phyloP scores from a whole-genome alignment of 1,140 invertebrate species.

The Brachionus calyciflorus region DNA sequence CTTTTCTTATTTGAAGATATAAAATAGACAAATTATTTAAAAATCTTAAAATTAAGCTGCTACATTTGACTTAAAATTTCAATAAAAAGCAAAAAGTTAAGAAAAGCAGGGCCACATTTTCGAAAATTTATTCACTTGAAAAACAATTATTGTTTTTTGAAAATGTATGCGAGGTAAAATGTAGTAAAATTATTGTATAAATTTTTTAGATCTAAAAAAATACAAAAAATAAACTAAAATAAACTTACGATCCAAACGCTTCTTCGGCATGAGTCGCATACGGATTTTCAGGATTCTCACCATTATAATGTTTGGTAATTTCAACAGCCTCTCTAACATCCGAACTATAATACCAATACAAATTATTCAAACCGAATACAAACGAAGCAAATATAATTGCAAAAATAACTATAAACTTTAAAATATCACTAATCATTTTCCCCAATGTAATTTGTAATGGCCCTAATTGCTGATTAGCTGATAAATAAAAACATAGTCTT shows the following conservation, averaged over 20 bases:
- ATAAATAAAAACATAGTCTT: constrained; percentile 60
- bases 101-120: no score
- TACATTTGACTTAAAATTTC: no score
- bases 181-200: no score
- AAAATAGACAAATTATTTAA: no score
- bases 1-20: no score
- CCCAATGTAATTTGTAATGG: constrained; percentile 61
- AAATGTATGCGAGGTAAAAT: no score
- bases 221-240: no score
- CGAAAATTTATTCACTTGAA: neutral
- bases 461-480: constrained; percentile 60
- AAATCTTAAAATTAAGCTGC: no score
- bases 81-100: no score
- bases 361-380: constrained; percentile 60
- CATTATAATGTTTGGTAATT: constrained; percentile 49
- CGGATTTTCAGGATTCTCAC: constrained; percentile 1
- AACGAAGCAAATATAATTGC: constrained; percentile 58
- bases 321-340: constrained; percentile 57
- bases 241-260: constrained; percentile 34
- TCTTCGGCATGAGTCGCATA: constrained; percentile 4
- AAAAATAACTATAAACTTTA: constrained; percentile 53
- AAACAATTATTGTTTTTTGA: neutral
- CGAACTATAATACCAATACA: constrained; percentile 61
- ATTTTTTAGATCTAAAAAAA: no score
- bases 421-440: constrained; percentile 58